A percentile compares a stretch with the other conserved stretches of the same genome.
phyloP scores from a whole-genome alignment of 2,888 invertebrate species.

The Trisateles emortualis region DNA sequence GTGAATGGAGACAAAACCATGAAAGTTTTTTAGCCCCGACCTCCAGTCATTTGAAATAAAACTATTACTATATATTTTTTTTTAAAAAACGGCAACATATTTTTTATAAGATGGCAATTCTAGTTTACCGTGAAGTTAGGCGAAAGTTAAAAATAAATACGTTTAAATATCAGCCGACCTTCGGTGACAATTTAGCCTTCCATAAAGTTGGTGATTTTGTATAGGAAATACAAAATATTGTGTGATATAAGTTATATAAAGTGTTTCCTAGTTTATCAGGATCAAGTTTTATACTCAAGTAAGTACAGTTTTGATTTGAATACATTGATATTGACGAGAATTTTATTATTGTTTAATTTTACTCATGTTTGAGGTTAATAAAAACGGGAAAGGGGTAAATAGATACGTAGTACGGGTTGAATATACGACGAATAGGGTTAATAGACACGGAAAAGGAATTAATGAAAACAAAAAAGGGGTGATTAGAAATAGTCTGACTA shows the following conservation, averaged over 20 bases:
- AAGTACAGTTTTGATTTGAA: conserved; percentile 6
- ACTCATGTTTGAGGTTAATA: conserved; percentile 7
- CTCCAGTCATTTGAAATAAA: conserved; percentile 1
- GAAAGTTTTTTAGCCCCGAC: not conserved
- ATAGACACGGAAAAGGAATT: conserved; percentile 14
- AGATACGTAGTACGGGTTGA: too few relatives aligned
- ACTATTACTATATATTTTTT: not conserved
- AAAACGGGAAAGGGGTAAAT: conserved; percentile 12
- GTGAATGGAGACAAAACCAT: conserved; percentile 5
- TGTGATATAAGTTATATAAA: not conserved
- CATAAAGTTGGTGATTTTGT: not conserved
- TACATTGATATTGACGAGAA: not conserved
- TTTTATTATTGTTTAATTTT: not conserved
- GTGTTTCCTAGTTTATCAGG: not conserved
- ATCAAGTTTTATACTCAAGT: conserved; percentile 5
- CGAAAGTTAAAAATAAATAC: not conserved
- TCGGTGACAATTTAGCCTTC: not conserved
- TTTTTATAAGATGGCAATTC: conserved; percentile 4
- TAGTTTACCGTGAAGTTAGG: not conserved
- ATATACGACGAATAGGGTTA: conserved; percentile 12
- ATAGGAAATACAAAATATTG: conserved; percentile 1
- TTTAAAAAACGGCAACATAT: not conserved
- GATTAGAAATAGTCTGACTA: conserved; percentile 13
- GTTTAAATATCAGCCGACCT: not conserved
- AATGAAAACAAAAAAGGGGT: conserved; percentile 18